Base-by-base conservation (phyloP, 2,797 vertebrate genomes). In the Synanceia verrucosa region DNA sequence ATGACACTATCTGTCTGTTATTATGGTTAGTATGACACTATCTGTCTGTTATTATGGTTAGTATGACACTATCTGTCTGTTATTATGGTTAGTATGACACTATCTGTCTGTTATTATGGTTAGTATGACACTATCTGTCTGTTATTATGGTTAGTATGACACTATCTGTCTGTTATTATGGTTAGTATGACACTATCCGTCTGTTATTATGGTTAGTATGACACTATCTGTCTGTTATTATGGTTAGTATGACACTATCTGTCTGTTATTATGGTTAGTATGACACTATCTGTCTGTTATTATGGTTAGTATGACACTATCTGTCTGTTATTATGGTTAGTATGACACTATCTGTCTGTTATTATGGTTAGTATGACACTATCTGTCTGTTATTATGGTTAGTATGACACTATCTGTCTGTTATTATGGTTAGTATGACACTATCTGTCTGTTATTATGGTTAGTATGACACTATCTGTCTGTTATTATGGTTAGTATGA, bases 321-420 rank as follows among this genome's bases (percentile, higher is more conserved):
- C 33, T 34, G 9, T 34, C 33, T 10, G 33, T 34, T 34, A 34
- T 12, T 26, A 44, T 29, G 39, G 46, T 48, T 24, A 95, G 7
- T 92, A 95, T n/a, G n/a, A n/a, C n/a, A n/a, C n/a, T n/a, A 79
- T 86, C 61, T 94, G 96, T 5, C 76, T 91, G 39, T 68, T 91
- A 33, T 86, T 87, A 26, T 89, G 90, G 87, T 88, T 9, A 73
- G 86, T 67, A 47, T 21, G 9, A 13, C 16, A 13, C 2, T 7
- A n/a, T 4, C 21, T n/a, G 6, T 9, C 6, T 47, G 23, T 34
- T 48, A 53, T 16, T 11, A 29, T 31, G 13, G 43, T 51, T 24
- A 95, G 85, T 31, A 12, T 52, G 33, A 29, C 43, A 33, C n/a
- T 2, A 23, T 1, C n/a, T 23, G n/a, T n/a, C 70, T 87, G 39